These are phyloP conservation scores for Periphyllus acericola DNA, from an alignment of 2,888 invertebrate species.

Conservation along the genomic window DNA sequence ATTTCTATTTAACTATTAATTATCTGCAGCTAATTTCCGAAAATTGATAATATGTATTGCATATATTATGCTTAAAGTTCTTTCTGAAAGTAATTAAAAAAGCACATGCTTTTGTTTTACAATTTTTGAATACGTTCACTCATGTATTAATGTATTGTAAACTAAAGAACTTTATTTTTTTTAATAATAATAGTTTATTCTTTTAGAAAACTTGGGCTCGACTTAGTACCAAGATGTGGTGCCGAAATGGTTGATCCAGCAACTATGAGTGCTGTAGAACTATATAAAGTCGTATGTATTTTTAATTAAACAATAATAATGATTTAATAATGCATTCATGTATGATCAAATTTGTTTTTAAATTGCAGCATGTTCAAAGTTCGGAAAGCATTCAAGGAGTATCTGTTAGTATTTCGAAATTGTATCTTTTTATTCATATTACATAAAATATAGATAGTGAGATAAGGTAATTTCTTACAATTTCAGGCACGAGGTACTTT, in stretches of 20 bases:
- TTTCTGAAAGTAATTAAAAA: too few relatives aligned
- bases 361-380: slow-evolving; percentile 70
- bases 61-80: too few relatives aligned
- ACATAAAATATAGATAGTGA: neutral
- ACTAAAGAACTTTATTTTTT: neutral
- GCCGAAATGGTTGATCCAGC: slow-evolving; percentile 91
- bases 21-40: too few relatives aligned
- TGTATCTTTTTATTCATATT: neutral
- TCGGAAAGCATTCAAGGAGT: slow-evolving; percentile 70
- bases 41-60: too few relatives aligned
- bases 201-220: slow-evolving; percentile 86
- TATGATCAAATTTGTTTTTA: slow-evolving; percentile 64
- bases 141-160: neutral
- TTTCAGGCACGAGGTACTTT: slow-evolving; percentile 34
- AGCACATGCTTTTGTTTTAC: too few relatives aligned
- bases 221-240: slow-evolving; percentile 89
- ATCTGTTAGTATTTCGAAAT: slow-evolving; percentile 66
- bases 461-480: neutral
- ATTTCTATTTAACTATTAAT: too few relatives aligned
- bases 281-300: slow-evolving; percentile 83
- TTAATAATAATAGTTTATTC: slow-evolving; percentile 58
- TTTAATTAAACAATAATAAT: neutral
- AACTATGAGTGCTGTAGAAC: slow-evolving; percentile 86
- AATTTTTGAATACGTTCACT: too few relatives aligned
- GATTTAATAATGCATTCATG: neutral